Percentiles rank a stretch among this genome's conserved stretches.
These are phyloP conservation scores for Pachydiplax longipennis DNA, from an alignment of 2,888 invertebrate species.

Conservation along the genomic window DNA sequence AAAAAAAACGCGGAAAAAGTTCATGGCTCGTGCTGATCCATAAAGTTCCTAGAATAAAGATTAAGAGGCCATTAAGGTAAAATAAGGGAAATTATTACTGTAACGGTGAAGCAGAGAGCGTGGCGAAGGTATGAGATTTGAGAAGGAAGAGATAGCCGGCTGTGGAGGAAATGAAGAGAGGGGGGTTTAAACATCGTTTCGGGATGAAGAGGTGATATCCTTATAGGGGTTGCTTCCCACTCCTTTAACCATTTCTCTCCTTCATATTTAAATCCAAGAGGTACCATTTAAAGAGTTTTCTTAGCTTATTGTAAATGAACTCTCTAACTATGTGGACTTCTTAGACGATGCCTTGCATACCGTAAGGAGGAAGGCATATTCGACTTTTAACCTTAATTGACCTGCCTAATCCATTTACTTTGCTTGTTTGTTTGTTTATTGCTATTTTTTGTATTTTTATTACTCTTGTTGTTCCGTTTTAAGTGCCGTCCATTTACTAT, in stretches of 20 bases:
- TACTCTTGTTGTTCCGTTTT: too few species aligned
- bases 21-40: conserved; percentile 39
- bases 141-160: not conserved
- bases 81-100: conserved; percentile 12
- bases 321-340: too few species aligned
- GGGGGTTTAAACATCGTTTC: not conserved
- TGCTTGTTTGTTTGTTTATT: too few species aligned
- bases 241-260: not conserved
- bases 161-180: not conserved
- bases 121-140: not conserved
- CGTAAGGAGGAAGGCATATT: too few species aligned
- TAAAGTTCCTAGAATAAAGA: conserved; percentile 31
- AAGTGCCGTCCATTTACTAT: too few species aligned
- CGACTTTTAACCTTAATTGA: too few species aligned
- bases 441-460: too few species aligned
- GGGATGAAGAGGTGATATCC: not conserved
- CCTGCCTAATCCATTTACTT: too few species aligned
- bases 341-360: too few species aligned
- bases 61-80: not conserved
- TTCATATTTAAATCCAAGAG: too few species aligned
- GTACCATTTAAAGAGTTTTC: too few species aligned
- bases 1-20: conserved; percentile 14
- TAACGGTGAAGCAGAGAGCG: conserved; percentile 15
- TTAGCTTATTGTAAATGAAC: too few species aligned
- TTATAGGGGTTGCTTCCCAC: not conserved